Evolutionary conservation across 1,140 invertebrate genomes (phyloP), one percentile per base, ranked within the genome.

Genomic region (Eurytemora carolleeae): DNA sequence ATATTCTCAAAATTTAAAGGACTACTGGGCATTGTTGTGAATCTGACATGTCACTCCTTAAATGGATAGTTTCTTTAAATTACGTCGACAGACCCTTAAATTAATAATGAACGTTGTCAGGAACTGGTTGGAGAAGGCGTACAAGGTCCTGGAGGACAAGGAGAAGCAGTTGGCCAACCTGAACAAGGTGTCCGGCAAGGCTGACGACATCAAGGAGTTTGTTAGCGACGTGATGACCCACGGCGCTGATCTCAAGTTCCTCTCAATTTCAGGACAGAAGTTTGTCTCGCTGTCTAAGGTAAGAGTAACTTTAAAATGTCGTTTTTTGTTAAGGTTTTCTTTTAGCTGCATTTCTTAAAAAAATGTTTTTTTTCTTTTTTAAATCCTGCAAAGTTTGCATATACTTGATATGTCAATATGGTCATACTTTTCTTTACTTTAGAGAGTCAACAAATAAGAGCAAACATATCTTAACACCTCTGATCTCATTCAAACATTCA

Each of bases 221-320:
- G 82, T 89, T n/a, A 85, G 82, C 60, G 90, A 96, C 72, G 87
- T 95, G 0, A 90, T 94, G 66, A 84, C 87, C 1, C 90, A 94
- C 69, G 88, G 94, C 72, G 91, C 88, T 1, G 91, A 96, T 74
- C 73, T 94, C 1, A 76, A 90, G 22, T 95, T 93, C 70, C 89
- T 94, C 61, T 90, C 87, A 1, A 92, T 95, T 83, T 82, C 87
- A 0, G 87, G 87, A 0, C 88, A 94, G 73, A 93, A 93, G 72
- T 95, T 93, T 71, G 80, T 91, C 31, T 88, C 93, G 68, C 87
- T 94, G 71, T 87, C 86, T 68, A 91, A 77, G 77, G 86, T 62
- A 55, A 57, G n/a, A n/a, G n/a, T n/a, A n/a, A n/a, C n/a, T n/a
- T n/a, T n/a, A n/a, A n/a, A n/a, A n/a, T n/a, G n/a, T n/a, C n/a